phyloP scores from a whole-genome alignment of 2,888 invertebrate genomes.

The Thera obeliscata region DNA sequence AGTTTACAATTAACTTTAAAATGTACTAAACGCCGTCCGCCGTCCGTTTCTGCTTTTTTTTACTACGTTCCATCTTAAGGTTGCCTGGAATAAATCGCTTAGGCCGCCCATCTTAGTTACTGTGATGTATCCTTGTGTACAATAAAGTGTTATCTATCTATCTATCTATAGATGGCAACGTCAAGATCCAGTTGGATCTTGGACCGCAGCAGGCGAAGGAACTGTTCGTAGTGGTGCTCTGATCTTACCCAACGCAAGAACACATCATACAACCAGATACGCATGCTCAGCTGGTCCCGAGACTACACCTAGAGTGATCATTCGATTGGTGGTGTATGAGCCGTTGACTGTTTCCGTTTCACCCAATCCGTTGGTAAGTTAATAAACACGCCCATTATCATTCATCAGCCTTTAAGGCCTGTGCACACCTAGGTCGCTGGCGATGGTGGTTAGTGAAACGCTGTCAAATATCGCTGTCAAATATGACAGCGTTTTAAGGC shows the following conservation, averaged over 20 bases:
- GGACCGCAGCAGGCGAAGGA: constrained; percentile 67
- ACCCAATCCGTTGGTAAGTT: constrained; percentile 86
- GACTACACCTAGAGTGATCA: constrained; percentile 86
- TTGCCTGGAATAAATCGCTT: no score
- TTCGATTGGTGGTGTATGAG: constrained; percentile 87
- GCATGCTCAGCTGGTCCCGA: constrained; percentile 89
- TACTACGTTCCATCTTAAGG: no score
- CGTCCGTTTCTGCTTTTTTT: no score
- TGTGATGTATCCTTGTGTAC: no score
- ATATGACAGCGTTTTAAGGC: no score
- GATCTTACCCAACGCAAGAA: constrained; percentile 83
- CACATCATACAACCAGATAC: constrained; percentile 88
- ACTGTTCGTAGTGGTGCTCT: constrained; percentile 68
- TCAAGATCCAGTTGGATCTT: constrained; percentile 71
- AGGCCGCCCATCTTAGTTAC: no score
- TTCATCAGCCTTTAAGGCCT: background rate
- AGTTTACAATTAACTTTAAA: background rate
- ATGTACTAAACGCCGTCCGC: constrained; percentile 23
- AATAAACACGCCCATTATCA: no score
- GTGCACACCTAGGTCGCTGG: no score
- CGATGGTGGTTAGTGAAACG: no score
- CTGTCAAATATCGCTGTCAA: no score
- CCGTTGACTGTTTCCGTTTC: constrained; percentile 87
- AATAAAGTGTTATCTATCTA: no score
- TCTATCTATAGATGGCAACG: constrained; percentile 66